Evolutionary conservation across 2,113 vertebrate genomes (phyloP), one percentile per base, ranked within the genome.

Genomic region (Catagonus wagneri): DNA sequence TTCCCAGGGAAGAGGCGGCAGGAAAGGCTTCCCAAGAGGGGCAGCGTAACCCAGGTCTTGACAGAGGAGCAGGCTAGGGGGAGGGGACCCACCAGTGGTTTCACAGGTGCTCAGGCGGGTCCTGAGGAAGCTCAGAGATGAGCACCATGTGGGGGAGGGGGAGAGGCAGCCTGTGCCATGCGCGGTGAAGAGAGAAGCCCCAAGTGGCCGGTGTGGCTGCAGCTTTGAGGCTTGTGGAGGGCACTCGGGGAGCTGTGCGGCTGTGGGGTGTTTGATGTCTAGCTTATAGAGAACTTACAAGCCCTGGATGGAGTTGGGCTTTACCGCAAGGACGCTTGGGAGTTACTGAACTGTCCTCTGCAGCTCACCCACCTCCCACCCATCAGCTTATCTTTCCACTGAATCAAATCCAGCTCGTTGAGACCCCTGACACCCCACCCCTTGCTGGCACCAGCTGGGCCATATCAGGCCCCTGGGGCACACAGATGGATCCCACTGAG

Each of bases 241-340:
- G 17, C 19, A 1, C 3, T 0, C 66, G 52, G 44, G 23, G 32
- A 74, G 44, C 71, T 7, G 1, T 14, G 6, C 7, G 6, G 19
- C 54, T 66, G 16, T 52, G 0, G 6, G 36, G 13, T 52, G 22
- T 29, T 32, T 54, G 16, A 2, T 6, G 39, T 14, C 54, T 22
- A 25, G 36, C 36, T 58, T 2, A 0, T 2, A n/a, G 39, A 52
- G 27, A 34, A 12, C 44, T 63, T 69, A 71, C 56, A 17, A 29
- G 1, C 23, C 56, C 65, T n/a, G 15, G 63, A 39, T 52, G 52
- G 39, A 50, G 27, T 80, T 72, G 84, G 50, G 20, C 61, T 95
- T 72, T 66, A 50, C 66, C 34, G 17, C 3, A 5, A 71, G 66
- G 72, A 61, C 83, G 32, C 0, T 27, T 39, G 54, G 22, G 52